Percentiles rank a stretch among this genome's conserved stretches.
These are phyloP conservation scores for Synanthedon andrenaeformis DNA, from an alignment of 2,888 invertebrate species.

Conservation along the genomic window DNA sequence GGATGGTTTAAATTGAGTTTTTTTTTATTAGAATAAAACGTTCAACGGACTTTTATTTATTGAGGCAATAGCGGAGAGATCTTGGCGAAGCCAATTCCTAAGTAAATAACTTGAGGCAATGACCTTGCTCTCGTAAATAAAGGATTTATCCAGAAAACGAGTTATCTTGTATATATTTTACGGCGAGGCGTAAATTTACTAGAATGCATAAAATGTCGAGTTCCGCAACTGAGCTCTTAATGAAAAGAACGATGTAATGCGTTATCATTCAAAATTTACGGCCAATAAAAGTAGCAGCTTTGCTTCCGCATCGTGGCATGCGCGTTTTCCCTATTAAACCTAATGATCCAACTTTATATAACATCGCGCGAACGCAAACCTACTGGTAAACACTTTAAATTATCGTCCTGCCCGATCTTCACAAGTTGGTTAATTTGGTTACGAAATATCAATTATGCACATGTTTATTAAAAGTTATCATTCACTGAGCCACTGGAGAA, in stretches of 20 bases:
- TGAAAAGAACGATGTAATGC: slow-evolving; percentile 25
- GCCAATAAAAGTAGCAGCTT: slow-evolving; percentile 13
- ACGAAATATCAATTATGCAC: no score
- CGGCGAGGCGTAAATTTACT: slow-evolving; percentile 25
- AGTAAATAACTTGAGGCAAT: slow-evolving; percentile 11
- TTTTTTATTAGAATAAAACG: background rate
- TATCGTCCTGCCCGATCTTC: no score
- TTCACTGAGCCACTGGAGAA: no score
- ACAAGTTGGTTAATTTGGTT: no score
- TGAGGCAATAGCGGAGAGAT: background rate
- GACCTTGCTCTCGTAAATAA: slow-evolving; percentile 16
- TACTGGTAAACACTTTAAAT: no score
- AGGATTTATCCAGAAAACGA: slow-evolving; percentile 17
- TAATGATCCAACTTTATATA: background rate
- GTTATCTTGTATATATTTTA: slow-evolving; percentile 25
- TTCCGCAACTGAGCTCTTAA: slow-evolving; percentile 22
- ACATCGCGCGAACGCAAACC: no score
- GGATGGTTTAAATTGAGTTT: background rate
- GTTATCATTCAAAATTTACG: slow-evolving; percentile 27
- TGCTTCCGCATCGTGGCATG: background rate
- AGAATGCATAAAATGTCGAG: slow-evolving; percentile 23
- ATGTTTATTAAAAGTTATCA: no score
- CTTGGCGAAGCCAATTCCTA: background rate
- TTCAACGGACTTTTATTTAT: background rate
- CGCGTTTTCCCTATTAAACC: background rate